A percentile compares a stretch with the other conserved stretches of the same genome.
Conservation (phyloP, 2,888 invertebrate genomes). For the Emmelina monodactyla region DNA sequence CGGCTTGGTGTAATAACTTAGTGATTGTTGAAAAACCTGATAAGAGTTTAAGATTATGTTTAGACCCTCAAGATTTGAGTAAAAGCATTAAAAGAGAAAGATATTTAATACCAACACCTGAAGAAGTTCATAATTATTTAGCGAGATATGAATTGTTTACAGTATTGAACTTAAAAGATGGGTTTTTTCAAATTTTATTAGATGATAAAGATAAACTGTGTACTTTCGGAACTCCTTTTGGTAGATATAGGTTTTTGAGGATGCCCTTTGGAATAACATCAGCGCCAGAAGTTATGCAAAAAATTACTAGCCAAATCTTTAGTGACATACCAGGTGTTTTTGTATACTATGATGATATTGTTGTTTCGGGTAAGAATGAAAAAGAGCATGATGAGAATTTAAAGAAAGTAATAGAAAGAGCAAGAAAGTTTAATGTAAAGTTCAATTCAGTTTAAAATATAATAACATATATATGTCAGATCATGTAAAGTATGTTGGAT, state of each 20-base stretch:
- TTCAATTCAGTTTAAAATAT: too few species aligned
- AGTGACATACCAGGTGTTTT: slow-evolving; percentile 18
- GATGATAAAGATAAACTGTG: too few species aligned
- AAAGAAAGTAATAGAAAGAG: slow-evolving; percentile 17
- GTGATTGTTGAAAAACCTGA: not conserved
- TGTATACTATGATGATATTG: slow-evolving; percentile 20
- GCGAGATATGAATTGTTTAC: slow-evolving; percentile 6
- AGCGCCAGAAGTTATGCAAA: slow-evolving; percentile 16
- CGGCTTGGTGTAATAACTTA: too few species aligned
- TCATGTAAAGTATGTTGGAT: slow-evolving; percentile 21
- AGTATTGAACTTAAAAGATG: too few species aligned
- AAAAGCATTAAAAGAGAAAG: slow-evolving; percentile 7
- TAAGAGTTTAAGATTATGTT: not conserved
- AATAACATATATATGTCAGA: too few species aligned
- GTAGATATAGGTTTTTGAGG: too few species aligned
- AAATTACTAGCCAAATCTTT: slow-evolving; percentile 9
- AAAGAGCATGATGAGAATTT: slow-evolving; percentile 12
- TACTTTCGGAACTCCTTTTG: too few species aligned
- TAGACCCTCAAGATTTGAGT: slow-evolving; percentile 2
- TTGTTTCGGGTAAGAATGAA: slow-evolving; percentile 5
- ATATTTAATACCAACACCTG: too few species aligned
- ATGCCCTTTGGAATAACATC: slow-evolving; percentile 18
- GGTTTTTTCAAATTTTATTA: too few species aligned
- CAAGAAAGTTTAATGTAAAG: slow-evolving; percentile 19
- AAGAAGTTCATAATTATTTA: slow-evolving; percentile 16